These are phyloP conservation scores for Athalia rosae DNA, from an alignment of 2,888 invertebrate genomes.

Conservation along the genomic window DNA sequence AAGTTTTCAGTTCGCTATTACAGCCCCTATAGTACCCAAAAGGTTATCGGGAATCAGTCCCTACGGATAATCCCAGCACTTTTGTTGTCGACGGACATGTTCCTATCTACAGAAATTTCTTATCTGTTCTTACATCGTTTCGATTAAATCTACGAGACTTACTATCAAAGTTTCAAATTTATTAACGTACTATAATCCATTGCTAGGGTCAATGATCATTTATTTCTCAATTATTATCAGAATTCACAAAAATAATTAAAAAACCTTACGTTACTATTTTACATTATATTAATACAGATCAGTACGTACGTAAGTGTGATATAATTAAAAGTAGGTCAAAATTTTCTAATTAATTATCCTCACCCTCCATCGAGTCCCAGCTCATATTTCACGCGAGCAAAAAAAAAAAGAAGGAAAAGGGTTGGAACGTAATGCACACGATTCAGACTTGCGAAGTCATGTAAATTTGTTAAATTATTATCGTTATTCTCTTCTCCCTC, in stretches of 20 bases:
- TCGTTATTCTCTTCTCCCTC: neutral
- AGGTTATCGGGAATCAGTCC: neutral
- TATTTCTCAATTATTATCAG: no score
- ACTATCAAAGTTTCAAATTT: constrained; percentile 1
- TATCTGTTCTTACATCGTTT: neutral
- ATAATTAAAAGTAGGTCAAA: neutral
- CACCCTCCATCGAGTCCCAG: constrained; percentile 15
- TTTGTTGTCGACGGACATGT: neutral
- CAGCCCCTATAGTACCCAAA: neutral
- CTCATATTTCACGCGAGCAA: constrained; percentile 3
- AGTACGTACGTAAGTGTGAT: no score
- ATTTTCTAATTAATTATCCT: neutral
- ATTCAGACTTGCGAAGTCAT: no score
- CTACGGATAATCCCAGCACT: constrained; percentile 1
- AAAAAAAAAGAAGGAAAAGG: neutral
- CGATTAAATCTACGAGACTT: neutral
- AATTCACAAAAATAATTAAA: no score
- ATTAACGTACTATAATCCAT: no score
- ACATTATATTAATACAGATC: no score
- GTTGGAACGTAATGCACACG: no score
- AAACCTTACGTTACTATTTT: no score
- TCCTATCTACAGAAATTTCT: neutral
- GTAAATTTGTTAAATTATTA: neutral
- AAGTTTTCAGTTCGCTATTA: no score
- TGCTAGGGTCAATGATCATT: no score